Conservation (phyloP, 30 jellyfish, hydroid and myxozoan genomes). For the Cassiopea andromeda region DNA sequence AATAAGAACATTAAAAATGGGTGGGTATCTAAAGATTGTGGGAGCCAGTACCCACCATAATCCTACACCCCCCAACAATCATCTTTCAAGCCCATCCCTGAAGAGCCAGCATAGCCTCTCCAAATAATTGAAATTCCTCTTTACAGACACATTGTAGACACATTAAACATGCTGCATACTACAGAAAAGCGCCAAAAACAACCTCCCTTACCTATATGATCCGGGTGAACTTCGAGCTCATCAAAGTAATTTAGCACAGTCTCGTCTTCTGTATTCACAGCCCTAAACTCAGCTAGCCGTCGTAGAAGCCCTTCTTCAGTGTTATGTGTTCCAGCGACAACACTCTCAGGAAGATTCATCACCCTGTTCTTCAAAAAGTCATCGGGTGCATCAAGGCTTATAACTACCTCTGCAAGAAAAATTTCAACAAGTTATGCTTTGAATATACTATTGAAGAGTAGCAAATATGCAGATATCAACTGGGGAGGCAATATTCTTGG, state of each 20-base stretch:
- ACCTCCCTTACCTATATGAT: constrained; percentile 67
- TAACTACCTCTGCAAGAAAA: constrained; percentile 72
- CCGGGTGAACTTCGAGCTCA: constrained; percentile 97
- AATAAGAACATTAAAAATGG: too few relatives aligned
- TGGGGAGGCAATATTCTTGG: too few relatives aligned
- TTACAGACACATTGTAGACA: too few relatives aligned
- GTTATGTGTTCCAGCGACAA: constrained; percentile 95
- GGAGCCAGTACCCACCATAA: too few relatives aligned
- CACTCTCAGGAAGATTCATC: constrained; percentile 94
- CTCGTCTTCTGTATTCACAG: constrained; percentile 94
- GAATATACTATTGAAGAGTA: too few relatives aligned
- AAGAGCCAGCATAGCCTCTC: too few relatives aligned
- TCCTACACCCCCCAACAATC: too few relatives aligned
- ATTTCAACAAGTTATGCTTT: not conserved
- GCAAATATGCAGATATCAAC: too few relatives aligned
- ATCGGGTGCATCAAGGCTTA: constrained; percentile 88
- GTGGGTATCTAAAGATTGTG: too few relatives aligned
- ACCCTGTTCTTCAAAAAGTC: constrained; percentile 91
- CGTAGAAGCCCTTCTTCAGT: constrained; percentile 97
- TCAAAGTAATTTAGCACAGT: constrained; percentile 92
- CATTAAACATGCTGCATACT: not conserved
- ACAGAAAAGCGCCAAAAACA: not conserved
- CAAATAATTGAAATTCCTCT: too few relatives aligned
- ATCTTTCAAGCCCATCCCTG: too few relatives aligned
- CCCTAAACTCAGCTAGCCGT: constrained; percentile 90